Percentiles rank a stretch among this genome's conserved stretches.
Conservation (phyloP, 2,113 vertebrate species). For the Cygnus buccinator region DNA sequence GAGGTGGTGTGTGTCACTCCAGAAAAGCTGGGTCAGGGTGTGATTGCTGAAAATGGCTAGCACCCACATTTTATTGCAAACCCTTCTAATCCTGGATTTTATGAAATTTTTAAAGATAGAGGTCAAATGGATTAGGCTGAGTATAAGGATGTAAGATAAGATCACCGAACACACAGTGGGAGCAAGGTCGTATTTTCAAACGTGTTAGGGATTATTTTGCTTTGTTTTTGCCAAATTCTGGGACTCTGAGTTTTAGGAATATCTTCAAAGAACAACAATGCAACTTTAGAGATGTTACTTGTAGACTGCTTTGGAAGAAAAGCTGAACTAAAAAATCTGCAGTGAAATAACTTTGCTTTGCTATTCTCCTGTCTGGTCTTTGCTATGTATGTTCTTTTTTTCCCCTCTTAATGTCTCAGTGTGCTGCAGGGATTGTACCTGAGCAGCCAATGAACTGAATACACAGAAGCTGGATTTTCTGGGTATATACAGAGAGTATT, state of each 20-base stretch:
- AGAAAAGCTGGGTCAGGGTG: not conserved
- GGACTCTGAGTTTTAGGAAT: not conserved
- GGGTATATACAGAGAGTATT: not conserved
- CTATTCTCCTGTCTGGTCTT: not conserved
- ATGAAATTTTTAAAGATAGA: not conserved
- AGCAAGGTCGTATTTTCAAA: not conserved
- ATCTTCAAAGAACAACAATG: not conserved
- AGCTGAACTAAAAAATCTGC: not conserved
- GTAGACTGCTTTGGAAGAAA: not conserved
- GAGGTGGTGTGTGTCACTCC: not conserved
- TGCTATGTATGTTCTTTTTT: not conserved
- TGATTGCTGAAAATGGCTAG: not conserved
- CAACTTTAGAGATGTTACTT: not conserved
- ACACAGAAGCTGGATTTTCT: not conserved
- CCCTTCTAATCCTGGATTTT: not conserved
- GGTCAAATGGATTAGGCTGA: not conserved
- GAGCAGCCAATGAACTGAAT: not conserved
- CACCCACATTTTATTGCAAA: rapidly evolving
- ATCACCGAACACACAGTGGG: not conserved
- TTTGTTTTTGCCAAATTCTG: not conserved
- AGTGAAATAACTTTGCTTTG: not conserved
- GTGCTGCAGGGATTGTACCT: not conserved
- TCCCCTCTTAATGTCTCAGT: not conserved
- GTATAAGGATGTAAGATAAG: not conserved
- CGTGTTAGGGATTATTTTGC: not conserved